Evolutionary conservation across 2,888 invertebrate genomes (phyloP).

Genomic region (Pseudeuparius sepicola): DNA sequence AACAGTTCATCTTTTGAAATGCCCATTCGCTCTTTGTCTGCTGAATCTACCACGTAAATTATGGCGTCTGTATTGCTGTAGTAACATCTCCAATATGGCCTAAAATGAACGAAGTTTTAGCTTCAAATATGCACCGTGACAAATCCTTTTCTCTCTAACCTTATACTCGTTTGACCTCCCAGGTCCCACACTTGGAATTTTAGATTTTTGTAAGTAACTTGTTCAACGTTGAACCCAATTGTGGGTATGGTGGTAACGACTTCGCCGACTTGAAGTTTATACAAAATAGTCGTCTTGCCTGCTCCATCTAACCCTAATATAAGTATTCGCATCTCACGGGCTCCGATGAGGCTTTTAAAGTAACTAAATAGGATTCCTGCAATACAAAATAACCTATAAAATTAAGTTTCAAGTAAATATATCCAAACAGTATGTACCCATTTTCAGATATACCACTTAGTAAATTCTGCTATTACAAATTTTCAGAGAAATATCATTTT

Average conservation of each 20-base stretch:
- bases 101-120: too few relatives aligned
- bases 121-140: not conserved
- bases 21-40: slow-evolving; percentile 96
- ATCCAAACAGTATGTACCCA: slow-evolving; percentile 17
- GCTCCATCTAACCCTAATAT: slow-evolving; percentile 97
- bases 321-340: slow-evolving; percentile 95
- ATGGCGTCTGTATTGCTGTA: slow-evolving; percentile 99
- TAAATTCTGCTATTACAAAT: too few relatives aligned
- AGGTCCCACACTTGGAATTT: slow-evolving; percentile 99
- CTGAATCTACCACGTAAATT: slow-evolving; percentile 98
- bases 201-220: slow-evolving; percentile 97
- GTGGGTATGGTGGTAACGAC: slow-evolving; percentile 98
- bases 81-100: slow-evolving; percentile 99
- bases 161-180: slow-evolving; percentile 97
- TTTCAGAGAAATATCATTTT: too few relatives aligned
- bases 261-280: slow-evolving; percentile 95
- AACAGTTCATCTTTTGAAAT: slow-evolving; percentile 97
- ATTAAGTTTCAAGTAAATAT: too few relatives aligned
- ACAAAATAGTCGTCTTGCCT: slow-evolving; percentile 98
- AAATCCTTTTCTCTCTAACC: slow-evolving; percentile 45
- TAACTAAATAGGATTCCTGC: slow-evolving; percentile 93
- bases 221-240: slow-evolving; percentile 98
- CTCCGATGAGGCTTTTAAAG: slow-evolving; percentile 90
- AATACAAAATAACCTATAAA: slow-evolving; percentile 36
- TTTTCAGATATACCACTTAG: too few relatives aligned